phyloP scores from a whole-genome alignment of 1,140 invertebrate genomes.

The Daktulosphaira vitifoliae region DNA sequence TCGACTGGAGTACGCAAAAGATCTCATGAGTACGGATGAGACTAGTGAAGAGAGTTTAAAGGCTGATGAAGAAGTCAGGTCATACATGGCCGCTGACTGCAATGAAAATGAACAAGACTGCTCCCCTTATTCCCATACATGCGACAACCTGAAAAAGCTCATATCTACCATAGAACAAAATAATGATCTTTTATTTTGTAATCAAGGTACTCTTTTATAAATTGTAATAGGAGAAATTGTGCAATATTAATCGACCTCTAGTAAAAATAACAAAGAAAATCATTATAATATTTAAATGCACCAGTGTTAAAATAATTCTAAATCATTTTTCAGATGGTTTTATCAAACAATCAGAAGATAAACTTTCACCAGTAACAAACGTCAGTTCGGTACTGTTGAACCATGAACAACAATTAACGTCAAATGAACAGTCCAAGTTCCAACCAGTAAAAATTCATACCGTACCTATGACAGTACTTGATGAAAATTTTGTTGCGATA shows the following conservation, averaged over 20 bases:
- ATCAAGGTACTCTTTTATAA: slow-evolving; percentile 6
- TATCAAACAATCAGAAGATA: not conserved
- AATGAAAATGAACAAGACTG: slow-evolving; percentile 35
- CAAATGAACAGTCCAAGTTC: slow-evolving; percentile 2
- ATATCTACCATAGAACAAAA: slow-evolving; percentile 16
- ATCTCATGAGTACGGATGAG: slow-evolving; percentile 35
- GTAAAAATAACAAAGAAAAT: no score
- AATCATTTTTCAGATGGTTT: slow-evolving; percentile 10
- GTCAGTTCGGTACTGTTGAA: slow-evolving; percentile 6
- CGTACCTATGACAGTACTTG: not conserved
- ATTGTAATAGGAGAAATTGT: slow-evolving; percentile 1
- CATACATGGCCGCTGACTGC: slow-evolving; percentile 38
- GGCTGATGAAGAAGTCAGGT: slow-evolving; percentile 38
- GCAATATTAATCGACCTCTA: not conserved
- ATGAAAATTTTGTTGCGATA: not conserved
- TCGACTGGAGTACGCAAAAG: slow-evolving; percentile 33
- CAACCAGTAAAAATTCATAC: slow-evolving; percentile 7
- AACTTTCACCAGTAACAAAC: not conserved
- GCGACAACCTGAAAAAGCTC: slow-evolving; percentile 23
- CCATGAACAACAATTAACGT: not conserved
- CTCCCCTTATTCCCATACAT: not conserved
- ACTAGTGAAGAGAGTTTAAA: slow-evolving; percentile 38
- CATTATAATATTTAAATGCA: no score
- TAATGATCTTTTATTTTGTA: not conserved
- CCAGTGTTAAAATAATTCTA: no score